Evolutionary conservation across 2,888 invertebrate genomes (phyloP).

Genomic region (Punctoribates punctum): DNA sequence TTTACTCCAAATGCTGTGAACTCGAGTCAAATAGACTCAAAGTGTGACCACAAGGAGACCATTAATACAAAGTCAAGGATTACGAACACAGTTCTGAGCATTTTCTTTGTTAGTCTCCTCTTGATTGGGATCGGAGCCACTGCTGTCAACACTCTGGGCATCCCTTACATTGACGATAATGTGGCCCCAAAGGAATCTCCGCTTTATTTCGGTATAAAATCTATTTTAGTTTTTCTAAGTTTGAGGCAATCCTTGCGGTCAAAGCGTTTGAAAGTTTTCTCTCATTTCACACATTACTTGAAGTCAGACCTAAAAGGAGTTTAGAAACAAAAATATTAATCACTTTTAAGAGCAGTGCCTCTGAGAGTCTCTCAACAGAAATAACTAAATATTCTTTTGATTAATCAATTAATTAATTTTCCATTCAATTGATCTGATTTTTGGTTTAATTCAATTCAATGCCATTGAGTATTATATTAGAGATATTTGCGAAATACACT

Average conservation of each 20-base stretch:
- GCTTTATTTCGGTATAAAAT: constrained; percentile 76
- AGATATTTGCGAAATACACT: too few relatives aligned
- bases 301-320: background rate
- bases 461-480: too few relatives aligned
- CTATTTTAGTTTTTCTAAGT: background rate
- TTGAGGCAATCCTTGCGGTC: background rate
- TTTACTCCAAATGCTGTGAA: background rate
- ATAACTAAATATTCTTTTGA: too few relatives aligned
- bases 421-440: too few relatives aligned
- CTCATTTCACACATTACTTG: background rate
- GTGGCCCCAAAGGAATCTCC: constrained; percentile 87
- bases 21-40: background rate
- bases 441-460: too few relatives aligned
- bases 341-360: too few relatives aligned
- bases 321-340: too few relatives aligned
- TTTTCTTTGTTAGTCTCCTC: constrained; percentile 80
- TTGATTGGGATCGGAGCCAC: constrained; percentile 90
- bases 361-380: too few relatives aligned
- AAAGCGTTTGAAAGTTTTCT: background rate
- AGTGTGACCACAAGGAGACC: constrained; percentile 39
- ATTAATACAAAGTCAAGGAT: constrained; percentile 43
- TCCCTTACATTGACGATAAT: constrained; percentile 90
- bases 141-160: constrained; percentile 83
- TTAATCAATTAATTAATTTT: too few relatives aligned
- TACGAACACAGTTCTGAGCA: constrained; percentile 66